Conservation (phyloP, 2,888 invertebrate genomes). For the Oxytorus armatus region DNA sequence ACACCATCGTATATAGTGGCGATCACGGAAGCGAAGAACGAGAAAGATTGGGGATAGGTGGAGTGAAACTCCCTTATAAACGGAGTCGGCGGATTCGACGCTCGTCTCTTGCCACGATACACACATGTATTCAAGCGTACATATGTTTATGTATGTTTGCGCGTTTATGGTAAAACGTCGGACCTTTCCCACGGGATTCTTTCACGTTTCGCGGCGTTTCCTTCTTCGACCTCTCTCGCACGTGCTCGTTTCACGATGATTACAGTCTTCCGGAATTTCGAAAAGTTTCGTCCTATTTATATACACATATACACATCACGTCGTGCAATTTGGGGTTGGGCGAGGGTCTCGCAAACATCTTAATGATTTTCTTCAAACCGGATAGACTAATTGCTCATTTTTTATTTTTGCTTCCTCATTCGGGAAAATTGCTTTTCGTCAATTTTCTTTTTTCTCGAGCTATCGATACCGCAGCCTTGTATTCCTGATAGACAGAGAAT, state of each 20-base stretch:
- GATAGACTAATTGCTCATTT: conserved; percentile 7
- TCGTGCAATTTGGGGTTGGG: conserved; percentile 6
- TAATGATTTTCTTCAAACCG: conserved; percentile 1
- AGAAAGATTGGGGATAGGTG: conserved; percentile 13
- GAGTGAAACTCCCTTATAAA: conserved; percentile 42
- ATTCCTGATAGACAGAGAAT: too few species aligned
- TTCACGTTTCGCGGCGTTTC: conserved; percentile 64
- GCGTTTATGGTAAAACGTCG: conserved; percentile 19
- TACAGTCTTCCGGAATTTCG: conserved; percentile 58
- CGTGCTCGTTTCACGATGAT: conserved; percentile 60
- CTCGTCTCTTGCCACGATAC: conserved; percentile 32
- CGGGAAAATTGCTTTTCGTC: neutral
- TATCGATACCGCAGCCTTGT: too few species aligned
- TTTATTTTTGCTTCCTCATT: neutral
- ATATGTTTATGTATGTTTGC: neutral
- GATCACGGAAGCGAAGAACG: conserved; percentile 8
- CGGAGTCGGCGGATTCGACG: conserved; percentile 31
- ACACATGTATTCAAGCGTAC: neutral
- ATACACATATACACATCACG: neutral
- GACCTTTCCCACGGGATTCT: conserved; percentile 67
- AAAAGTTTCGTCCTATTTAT: conserved; percentile 25
- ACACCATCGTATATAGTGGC: neutral
- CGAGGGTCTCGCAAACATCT: conserved; percentile 22
- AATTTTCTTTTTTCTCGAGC: neutral
- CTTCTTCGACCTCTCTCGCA: conserved; percentile 62